A percentile compares a stretch with the other conserved stretches of the same genome.
These are phyloP conservation scores for Pelobates cultripes DNA, from an alignment of 2,797 vertebrate species.

Conservation along the genomic window DNA sequence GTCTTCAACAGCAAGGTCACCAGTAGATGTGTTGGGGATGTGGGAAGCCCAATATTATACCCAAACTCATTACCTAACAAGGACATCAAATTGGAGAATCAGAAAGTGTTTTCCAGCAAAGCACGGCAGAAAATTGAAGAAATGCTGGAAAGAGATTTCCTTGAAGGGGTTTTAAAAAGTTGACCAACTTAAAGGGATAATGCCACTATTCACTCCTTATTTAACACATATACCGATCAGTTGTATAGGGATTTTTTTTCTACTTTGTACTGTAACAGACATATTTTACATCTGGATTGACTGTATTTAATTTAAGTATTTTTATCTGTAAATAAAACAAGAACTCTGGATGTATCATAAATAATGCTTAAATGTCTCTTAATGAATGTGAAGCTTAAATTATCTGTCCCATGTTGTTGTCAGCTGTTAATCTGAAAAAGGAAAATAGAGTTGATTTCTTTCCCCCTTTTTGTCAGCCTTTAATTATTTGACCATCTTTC, in stretches of 20 bases:
- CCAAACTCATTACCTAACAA: conserved; percentile 78
- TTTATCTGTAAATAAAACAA: conserved; percentile 87
- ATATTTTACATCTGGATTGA: conserved; percentile 76
- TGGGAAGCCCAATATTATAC: conserved; percentile 77
- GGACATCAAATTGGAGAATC: conserved; percentile 91
- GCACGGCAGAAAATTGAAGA: conserved; percentile 96
- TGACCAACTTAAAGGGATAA: conserved; percentile 68
- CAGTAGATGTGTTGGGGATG: conserved; percentile 79
- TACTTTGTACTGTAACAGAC: conserved; percentile 79
- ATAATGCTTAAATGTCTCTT: conserved; percentile 77
- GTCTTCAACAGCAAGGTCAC: conserved; percentile 95
- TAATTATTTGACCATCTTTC: conserved; percentile 18
- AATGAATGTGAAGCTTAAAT: conserved; percentile 66
- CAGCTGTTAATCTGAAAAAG: conserved; percentile 70
- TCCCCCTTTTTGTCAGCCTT: conserved; percentile 52
- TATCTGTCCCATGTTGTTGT: conserved; percentile 68
- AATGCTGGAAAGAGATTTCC: conserved; percentile 97
- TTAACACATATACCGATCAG: conserved; percentile 58
- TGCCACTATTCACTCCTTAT: conserved; percentile 59
- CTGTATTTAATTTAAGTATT: conserved; percentile 90
- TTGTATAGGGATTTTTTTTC: conserved; percentile 80
- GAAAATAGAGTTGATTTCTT: not conserved
- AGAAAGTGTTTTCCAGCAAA: conserved; percentile 92
- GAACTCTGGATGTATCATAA: conserved; percentile 83
- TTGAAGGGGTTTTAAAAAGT: conserved; percentile 94